Conservation (phyloP, 2,113 vertebrate genomes). For the Semnopithecus entellus region DNA sequence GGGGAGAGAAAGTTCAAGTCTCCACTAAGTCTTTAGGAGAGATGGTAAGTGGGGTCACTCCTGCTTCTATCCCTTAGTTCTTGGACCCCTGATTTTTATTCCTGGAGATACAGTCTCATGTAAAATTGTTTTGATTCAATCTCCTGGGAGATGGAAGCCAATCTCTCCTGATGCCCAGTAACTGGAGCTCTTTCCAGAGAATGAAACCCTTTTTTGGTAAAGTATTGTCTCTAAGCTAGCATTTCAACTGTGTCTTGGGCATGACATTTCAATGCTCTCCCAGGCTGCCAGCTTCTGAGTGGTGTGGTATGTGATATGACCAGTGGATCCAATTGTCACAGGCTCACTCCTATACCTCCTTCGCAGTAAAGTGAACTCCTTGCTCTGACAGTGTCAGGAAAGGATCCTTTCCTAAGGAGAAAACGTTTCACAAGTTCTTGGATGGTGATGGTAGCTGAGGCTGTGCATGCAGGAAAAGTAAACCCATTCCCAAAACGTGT, state of each 20-base stretch:
- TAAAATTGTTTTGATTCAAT: neutral
- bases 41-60: neutral
- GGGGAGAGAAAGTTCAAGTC: neutral
- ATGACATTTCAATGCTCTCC: neutral
- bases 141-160: neutral
- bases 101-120: neutral
- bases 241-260: neutral
- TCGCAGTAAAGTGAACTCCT: neutral
- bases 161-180: neutral
- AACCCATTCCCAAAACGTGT: neutral
- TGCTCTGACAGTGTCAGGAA: neutral
- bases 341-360: neutral
- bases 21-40: neutral
- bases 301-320: neutral
- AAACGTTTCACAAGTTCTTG: neutral
- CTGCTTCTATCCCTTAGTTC: neutral
- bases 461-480: neutral
- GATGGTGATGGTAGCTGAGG: neutral
- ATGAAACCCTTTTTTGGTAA: neutral
- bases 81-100: neutral
- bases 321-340: neutral
- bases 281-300: neutral
- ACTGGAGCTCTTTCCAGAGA: neutral
- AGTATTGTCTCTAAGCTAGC: neutral
- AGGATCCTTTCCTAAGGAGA: neutral